Conservation (phyloP, 2,113 vertebrate species). For the Pachypanchax playfairii region DNA sequence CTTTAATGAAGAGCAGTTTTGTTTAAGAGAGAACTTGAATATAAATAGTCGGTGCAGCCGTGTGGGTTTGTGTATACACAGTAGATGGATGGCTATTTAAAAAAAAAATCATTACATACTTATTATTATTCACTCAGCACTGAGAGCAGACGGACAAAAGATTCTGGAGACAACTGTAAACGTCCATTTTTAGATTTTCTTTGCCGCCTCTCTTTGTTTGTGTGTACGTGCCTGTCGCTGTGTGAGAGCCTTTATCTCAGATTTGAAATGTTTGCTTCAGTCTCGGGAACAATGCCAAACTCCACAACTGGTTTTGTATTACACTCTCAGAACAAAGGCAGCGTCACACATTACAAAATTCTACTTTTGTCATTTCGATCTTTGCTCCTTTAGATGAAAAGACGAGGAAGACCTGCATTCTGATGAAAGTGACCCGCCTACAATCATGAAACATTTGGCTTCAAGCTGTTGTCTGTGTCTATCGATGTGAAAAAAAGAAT, state of each 20-base stretch:
- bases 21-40: slow-evolving; percentile 61
- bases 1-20: slow-evolving; percentile 69
- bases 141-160: background rate
- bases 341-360: slow-evolving; percentile 27
- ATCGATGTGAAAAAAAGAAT: background rate
- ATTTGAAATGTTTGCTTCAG: slow-evolving; percentile 27
- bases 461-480: background rate
- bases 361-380: slow-evolving; percentile 9
- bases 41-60: slow-evolving; percentile 26
- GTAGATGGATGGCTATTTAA: slow-evolving; percentile 12
- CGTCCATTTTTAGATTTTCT: slow-evolving; percentile 16
- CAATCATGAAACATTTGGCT: slow-evolving; percentile 13
- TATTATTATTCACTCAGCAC: no score
- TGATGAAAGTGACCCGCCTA: slow-evolving; percentile 19
- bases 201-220: background rate
- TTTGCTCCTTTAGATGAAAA: slow-evolving; percentile 41
- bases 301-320: slow-evolving; percentile 24
- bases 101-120: slow-evolving; percentile 40
- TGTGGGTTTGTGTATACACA: slow-evolving; percentile 14
- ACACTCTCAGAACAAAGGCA: slow-evolving; percentile 19
- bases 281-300: slow-evolving; percentile 19
- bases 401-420: slow-evolving; percentile 36
- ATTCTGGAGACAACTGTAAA: slow-evolving; percentile 10
- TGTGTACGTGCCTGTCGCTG: background rate
- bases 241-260: slow-evolving; percentile 1